phyloP scores from a whole-genome alignment of 1,140 invertebrate species.

The Lordiphosa mommai region DNA sequence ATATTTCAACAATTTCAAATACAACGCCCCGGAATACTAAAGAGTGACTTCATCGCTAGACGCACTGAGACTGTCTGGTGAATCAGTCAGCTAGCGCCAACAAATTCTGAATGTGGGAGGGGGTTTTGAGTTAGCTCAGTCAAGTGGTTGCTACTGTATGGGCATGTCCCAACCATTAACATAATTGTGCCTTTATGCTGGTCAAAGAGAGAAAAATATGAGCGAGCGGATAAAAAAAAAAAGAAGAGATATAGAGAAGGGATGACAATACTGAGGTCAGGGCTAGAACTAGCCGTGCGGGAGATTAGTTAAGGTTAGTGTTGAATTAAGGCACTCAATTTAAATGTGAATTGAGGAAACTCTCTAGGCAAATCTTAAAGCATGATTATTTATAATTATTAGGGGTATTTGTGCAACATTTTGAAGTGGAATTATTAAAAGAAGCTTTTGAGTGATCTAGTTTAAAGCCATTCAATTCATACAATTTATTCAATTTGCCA shows the following conservation, averaged over 20 bases:
- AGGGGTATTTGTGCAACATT: too few relatives aligned
- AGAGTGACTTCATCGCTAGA: constrained; percentile 63
- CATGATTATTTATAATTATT: too few relatives aligned
- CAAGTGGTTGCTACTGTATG: constrained; percentile 44
- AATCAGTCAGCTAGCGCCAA: constrained; percentile 17
- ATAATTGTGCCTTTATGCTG: constrained; percentile 52
- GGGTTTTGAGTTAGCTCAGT: constrained; percentile 31
- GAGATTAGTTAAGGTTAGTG: constrained; percentile 24
- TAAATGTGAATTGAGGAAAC: too few relatives aligned
- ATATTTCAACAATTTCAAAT: constrained; percentile 22
- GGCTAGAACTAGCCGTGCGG: not conserved
- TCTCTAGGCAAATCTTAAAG: too few relatives aligned
- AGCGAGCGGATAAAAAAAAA: not conserved
- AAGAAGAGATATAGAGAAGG: not conserved
- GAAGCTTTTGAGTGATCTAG: too few relatives aligned
- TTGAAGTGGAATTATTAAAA: too few relatives aligned
- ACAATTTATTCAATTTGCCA: too few relatives aligned
- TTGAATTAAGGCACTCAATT: not conserved
- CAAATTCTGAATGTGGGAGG: constrained; percentile 20
- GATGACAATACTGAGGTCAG: not conserved
- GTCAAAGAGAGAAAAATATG: not conserved
- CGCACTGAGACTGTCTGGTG: constrained; percentile 39
- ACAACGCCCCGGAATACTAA: constrained; percentile 42
- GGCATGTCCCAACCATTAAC: constrained; percentile 48
- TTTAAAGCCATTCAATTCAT: too few relatives aligned